Conservation (phyloP, 2,888 invertebrate species). For the Polydrusus cervinus region DNA sequence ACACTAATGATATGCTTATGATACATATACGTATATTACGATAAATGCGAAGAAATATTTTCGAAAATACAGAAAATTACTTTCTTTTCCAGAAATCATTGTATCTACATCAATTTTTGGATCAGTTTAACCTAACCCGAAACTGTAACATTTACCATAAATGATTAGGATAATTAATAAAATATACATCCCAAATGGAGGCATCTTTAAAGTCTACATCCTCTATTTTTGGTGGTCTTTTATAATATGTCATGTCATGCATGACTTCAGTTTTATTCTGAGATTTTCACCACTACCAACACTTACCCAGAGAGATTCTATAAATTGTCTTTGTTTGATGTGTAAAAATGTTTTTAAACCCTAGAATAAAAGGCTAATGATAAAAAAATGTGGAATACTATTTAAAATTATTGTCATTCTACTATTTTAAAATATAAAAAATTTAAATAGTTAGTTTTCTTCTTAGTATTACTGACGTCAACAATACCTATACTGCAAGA, state of each 20-base stretch:
- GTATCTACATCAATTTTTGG: neutral
- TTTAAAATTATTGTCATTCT: conserved; percentile 7
- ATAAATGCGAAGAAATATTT: neutral
- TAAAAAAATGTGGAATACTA: neutral
- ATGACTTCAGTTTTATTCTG: too few species aligned
- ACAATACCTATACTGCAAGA: neutral
- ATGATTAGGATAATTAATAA: neutral
- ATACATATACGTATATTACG: neutral
- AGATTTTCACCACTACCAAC: neutral
- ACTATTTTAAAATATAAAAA: neutral
- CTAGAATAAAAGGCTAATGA: neutral
- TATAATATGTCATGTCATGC: too few species aligned
- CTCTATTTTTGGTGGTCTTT: too few species aligned
- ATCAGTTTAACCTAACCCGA: neutral
- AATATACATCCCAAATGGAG: too few species aligned
- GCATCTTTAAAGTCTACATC: too few species aligned
- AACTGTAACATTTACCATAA: neutral
- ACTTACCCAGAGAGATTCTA: neutral
- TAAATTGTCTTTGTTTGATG: neutral
- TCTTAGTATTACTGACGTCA: neutral
- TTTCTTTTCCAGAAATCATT: neutral
- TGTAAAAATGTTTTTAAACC: neutral
- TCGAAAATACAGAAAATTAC: neutral
- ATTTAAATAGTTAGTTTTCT: neutral
- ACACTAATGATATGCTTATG: conserved; percentile 21